Evolutionary conservation across 2,888 invertebrate species (phyloP).

Genomic region (Acheta domesticus): DNA sequence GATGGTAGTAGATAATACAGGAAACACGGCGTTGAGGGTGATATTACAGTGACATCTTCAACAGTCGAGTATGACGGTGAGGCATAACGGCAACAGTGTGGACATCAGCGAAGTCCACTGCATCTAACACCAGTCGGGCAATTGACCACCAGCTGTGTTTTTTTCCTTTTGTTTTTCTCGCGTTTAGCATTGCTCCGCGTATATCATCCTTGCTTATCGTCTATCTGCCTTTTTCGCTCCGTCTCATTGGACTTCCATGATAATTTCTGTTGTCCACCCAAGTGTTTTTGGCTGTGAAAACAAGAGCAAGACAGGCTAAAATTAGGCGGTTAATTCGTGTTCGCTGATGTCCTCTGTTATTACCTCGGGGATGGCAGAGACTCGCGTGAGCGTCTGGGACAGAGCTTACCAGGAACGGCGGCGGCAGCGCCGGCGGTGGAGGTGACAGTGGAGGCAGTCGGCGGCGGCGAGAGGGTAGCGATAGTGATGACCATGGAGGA

Average conservation of each 20-base stretch:
- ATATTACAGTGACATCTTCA: no score
- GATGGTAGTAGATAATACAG: no score
- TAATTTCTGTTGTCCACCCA: constrained; percentile 1
- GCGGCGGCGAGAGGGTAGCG: neutral
- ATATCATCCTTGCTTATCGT: neutral
- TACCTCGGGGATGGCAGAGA: neutral
- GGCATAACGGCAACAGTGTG: no score
- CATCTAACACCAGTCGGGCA: neutral
- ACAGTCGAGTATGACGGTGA: no score
- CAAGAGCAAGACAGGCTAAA: constrained; percentile 18
- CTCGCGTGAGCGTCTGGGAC: neutral
- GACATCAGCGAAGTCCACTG: no score
- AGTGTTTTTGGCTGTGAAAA: constrained; percentile 10
- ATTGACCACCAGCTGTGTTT: neutral
- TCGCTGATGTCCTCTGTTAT: constrained; percentile 18
- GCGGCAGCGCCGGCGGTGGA: neutral
- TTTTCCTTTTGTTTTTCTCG: neutral
- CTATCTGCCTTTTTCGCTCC: neutral
- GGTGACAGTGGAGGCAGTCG: neutral
- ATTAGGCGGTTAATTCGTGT: constrained; percentile 18
- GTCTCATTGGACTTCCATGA: neutral
- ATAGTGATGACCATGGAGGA: neutral
- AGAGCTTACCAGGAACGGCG: constrained; percentile 3
- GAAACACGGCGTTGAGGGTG: no score
- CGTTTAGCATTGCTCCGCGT: neutral